These are phyloP conservation scores for Sterrhoptilus dennistouni DNA, from an alignment of 2,113 vertebrate genomes.

Conservation along the genomic window DNA sequence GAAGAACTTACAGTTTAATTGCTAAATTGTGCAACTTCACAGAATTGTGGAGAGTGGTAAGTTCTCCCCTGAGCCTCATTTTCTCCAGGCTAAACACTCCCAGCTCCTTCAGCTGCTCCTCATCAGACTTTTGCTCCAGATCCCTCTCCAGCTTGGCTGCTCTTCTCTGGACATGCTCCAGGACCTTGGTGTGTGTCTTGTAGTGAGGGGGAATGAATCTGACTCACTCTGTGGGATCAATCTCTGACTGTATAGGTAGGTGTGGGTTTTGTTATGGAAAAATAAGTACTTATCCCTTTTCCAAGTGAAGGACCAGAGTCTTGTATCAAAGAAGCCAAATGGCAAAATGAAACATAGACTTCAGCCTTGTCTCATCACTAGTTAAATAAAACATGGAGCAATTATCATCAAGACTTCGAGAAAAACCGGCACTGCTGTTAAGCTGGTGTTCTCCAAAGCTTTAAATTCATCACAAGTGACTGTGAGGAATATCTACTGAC, in stretches of 20 bases:
- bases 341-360: background rate
- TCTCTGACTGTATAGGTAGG: background rate
- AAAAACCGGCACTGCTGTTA: background rate
- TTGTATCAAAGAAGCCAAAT: rapidly evolving
- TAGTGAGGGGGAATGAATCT: background rate
- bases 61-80: background rate
- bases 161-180: background rate
- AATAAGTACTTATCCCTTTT: background rate
- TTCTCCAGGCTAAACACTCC: background rate
- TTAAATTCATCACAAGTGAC: background rate
- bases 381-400: background rate
- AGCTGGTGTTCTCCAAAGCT: background rate
- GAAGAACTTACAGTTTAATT: background rate
- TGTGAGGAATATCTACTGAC: background rate
- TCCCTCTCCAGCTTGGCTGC: background rate
- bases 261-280: background rate
- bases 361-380: background rate
- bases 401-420: background rate
- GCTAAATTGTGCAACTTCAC: background rate
- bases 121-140: background rate
- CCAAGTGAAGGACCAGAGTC: background rate
- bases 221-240: background rate
- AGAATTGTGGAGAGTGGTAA: background rate
- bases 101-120: background rate
- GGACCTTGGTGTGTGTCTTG: background rate